phyloP scores from a whole-genome alignment of 2,888 invertebrate genomes.

The Ypsolopha sequella region DNA sequence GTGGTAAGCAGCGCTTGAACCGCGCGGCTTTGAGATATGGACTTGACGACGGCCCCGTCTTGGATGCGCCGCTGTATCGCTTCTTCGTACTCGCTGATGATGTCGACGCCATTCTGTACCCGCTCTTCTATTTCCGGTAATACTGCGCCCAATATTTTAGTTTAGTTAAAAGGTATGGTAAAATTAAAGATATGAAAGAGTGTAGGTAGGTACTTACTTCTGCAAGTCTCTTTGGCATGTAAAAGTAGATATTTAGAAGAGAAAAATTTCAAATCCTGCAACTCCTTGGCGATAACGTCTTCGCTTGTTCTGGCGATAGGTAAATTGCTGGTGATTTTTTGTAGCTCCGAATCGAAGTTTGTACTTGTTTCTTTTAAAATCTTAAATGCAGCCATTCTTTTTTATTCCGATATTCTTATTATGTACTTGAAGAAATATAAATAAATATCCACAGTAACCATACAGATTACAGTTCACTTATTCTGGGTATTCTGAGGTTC shows the following conservation, averaged over 20 bases:
- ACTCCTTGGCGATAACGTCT: slow-evolving; percentile 32
- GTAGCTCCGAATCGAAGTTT: slow-evolving; percentile 34
- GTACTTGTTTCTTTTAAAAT: slow-evolving; percentile 34
- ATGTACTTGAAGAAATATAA: too few relatives aligned
- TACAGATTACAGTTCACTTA: too few relatives aligned
- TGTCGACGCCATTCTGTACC: not conserved
- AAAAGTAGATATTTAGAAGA: slow-evolving; percentile 44
- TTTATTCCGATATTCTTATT: not conserved
- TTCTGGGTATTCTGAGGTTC: too few relatives aligned
- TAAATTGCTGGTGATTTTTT: slow-evolving; percentile 22
- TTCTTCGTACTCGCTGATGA: slow-evolving; percentile 29
- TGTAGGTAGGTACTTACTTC: not conserved
- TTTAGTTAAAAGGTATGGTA: not conserved
- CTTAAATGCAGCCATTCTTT: slow-evolving; percentile 37
- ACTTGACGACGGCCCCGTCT: slow-evolving; percentile 37
- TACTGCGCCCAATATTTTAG: not conserved
- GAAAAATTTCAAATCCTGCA: slow-evolving; percentile 31
- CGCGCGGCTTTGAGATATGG: slow-evolving; percentile 28
- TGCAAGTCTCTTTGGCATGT: slow-evolving; percentile 27
- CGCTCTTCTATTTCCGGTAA: not conserved
- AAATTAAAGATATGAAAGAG: not conserved
- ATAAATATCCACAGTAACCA: too few relatives aligned
- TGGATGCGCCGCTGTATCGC: slow-evolving; percentile 28
- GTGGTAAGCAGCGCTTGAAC: slow-evolving; percentile 30
- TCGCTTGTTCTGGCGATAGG: slow-evolving; percentile 29